Evolutionary conservation across 2,888 invertebrate genomes (phyloP), one percentile per base, ranked within the genome.

Genomic region (Drosophila hamatofila): DNA sequence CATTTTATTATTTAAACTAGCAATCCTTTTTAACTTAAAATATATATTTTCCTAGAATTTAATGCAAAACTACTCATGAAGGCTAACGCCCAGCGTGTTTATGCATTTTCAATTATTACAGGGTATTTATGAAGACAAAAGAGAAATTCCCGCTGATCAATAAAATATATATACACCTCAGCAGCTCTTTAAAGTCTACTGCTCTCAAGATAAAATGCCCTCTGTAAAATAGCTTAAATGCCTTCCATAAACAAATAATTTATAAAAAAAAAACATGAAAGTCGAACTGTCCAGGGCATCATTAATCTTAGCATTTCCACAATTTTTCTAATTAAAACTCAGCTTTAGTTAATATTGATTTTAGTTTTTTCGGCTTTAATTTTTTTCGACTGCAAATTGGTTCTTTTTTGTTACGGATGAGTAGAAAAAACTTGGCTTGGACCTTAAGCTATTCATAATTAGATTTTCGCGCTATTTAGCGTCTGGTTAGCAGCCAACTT

Each of bases 241-340:
- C 21, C 35, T 9, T 4, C 1, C 1, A 6, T 11, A 49, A 30
- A 27, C 21, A 39, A 54, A 54, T 37, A 5, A 25, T 11, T 9
- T n/a, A 16, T 37, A 42, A 30, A 27, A 2, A n/a, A 3, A 25
- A 56, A 42, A 16, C 46, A 46, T 49, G 30, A 23, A 14, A 42
- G 33, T 51, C 9, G 8, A 0, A 5, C 33, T 27, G 33, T 51
- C 21, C 16, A 33, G 35, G 27, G 2, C 48, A 72, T 65, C 60
- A 72, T 65, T 49, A 61, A 77, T 75, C 78, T 62, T 58, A 5
- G 16, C 9, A 66, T 61, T 8, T 33, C 6, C 33, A 18, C 56
- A 49, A 49, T 33, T 30, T 54, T 33, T 64, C 25, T 30, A 71
- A 58, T 58, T 21, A 46, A 60, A 63, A 51, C 16, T 49, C 25